Evolutionary conservation across 2,113 vertebrate species (phyloP).

Genomic region (Hemicordylus capensis): DNA sequence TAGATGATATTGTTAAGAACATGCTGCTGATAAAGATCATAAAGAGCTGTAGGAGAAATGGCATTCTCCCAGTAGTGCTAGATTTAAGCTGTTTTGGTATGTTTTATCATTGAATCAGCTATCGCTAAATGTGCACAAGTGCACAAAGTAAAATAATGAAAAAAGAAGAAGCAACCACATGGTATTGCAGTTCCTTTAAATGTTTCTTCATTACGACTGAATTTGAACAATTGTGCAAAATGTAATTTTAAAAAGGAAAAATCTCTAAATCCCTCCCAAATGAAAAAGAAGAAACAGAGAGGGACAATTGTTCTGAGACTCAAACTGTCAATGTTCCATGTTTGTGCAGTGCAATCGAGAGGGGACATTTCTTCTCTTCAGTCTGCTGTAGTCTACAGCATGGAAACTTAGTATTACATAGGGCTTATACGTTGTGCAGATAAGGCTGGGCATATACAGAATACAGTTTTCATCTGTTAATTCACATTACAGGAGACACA

Average conservation of each 20-base stretch:
- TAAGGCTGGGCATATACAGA: background rate
- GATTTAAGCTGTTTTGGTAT: background rate
- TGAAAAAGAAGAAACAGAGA: background rate
- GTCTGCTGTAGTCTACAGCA: background rate
- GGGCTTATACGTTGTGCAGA: background rate
- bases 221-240: background rate
- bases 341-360: background rate
- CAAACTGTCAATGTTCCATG: background rate
- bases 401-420: background rate
- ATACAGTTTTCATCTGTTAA: background rate
- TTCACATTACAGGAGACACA: background rate
- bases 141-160: background rate
- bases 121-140: background rate
- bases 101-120: background rate
- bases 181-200: background rate
- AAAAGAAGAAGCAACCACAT: too few relatives aligned
- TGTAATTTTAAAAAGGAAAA: background rate
- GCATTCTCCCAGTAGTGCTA: background rate
- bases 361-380: background rate
- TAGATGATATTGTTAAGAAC: background rate
- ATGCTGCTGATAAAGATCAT: background rate
- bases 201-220: background rate
- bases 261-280: too few relatives aligned
- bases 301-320: background rate
- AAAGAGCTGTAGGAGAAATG: background rate